Conservation (phyloP, 2,797 vertebrate species). For the Triplophysa yarkandensis region DNA sequence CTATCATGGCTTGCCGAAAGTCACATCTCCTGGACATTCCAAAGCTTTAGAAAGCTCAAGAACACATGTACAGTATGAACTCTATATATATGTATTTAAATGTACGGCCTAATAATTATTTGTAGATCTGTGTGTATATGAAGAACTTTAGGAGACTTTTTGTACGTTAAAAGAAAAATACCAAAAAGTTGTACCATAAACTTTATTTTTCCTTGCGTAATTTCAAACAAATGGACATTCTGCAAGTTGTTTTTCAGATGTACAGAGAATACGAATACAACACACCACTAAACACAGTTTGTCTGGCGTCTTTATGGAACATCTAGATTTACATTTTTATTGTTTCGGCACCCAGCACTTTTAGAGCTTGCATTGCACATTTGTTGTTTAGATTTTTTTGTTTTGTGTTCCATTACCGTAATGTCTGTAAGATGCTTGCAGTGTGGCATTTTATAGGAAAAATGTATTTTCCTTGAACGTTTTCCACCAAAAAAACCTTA, state of each 20-base stretch:
- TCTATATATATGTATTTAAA: constrained; percentile 23
- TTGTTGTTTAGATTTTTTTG: background rate
- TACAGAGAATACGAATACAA: background rate
- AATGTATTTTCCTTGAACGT: background rate
- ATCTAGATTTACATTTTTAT: background rate
- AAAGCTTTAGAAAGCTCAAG: constrained; percentile 65
- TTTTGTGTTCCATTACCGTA: constrained; percentile 23
- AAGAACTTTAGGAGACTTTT: constrained; percentile 49
- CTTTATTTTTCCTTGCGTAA: constrained; percentile 55
- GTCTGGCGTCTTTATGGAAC: constrained; percentile 1
- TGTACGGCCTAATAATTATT: constrained; percentile 60
- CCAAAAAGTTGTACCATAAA: constrained; percentile 70
- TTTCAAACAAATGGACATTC: constrained; percentile 49
- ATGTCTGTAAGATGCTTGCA: constrained; percentile 15
- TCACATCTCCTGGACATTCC: constrained; percentile 71
- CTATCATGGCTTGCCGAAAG: constrained; percentile 58
- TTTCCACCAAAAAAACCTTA: background rate
- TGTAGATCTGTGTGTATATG: constrained; percentile 63
- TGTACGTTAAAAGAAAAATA: constrained; percentile 61
- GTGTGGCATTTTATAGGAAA: constrained; percentile 9
- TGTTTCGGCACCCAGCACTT: constrained; percentile 48
- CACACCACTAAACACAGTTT: background rate
- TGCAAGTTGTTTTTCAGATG: constrained; percentile 39
- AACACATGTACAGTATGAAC: constrained; percentile 51
- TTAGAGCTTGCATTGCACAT: constrained; percentile 45